Base-by-base conservation (phyloP, 2,113 vertebrate genomes). In the Leptobrachium ailaonicum region DNA sequence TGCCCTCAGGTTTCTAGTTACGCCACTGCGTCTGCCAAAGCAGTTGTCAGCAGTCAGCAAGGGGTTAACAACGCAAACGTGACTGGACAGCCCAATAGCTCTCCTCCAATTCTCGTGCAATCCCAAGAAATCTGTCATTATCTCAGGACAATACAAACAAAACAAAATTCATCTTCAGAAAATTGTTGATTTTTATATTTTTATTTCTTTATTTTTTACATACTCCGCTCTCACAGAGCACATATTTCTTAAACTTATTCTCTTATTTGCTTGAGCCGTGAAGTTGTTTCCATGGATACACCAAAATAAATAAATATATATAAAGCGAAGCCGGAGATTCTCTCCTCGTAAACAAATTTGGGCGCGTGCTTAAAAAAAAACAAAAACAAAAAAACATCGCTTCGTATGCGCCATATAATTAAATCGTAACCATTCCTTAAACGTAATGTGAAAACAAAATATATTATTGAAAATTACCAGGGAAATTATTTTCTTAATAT, bases 241-340 rank as follows among this genome's bases (percentile, higher is more conserved):
- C 32, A 6, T 43, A 41, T 71, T 70, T 13, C 44, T 41, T 67
- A 8, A 67, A 41, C 8, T 41, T 67, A 10, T 41, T 53, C 41
- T 9, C 60, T 73, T 47, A 47, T 79, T 63, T 72, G 45, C 64
- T 53, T 45, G n/a, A 79, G 62, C 70, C 70, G 41, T 58, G 4
- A 70, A 66, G n/a, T 56, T 53, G 77, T 79, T 79, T 66, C 77
- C 77, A 79, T 79, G 77, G 77, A 73, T 79, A 79, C 77, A 40
- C 56, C 32, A 63, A 4, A 58, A 41, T 70, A 78, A 71, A 58
- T 14, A 78, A 66, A 79, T 50, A 50, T 50, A 50, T n/a, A 10
- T 43, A 40, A 11, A 54, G 50, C 50, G 6, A 54, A 72, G 20
- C 20, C 9, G 77, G 73, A 79, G 77, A 73, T 79, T 79, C 69